Evolutionary conservation across 2,113 vertebrate species (phyloP).

Genomic region (Rattus rattus): DNA sequence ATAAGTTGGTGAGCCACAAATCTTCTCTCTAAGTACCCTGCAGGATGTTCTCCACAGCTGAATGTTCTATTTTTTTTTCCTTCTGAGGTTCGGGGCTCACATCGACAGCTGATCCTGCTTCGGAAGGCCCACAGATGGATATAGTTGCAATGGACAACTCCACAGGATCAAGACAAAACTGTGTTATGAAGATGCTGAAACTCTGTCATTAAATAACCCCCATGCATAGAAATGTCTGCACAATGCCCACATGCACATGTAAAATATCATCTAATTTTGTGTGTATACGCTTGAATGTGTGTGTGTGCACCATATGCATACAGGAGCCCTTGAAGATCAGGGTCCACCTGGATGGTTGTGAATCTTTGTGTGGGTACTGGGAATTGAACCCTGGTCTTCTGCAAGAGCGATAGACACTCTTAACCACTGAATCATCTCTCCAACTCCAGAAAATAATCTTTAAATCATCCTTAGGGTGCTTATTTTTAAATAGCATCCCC

Average conservation of each 20-base stretch:
- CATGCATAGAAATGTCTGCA: background rate
- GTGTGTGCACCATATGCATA: background rate
- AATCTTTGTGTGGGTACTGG: background rate
- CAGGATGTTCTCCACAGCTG: background rate
- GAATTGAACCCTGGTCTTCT: background rate
- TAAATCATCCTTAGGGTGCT: background rate
- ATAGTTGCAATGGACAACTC: background rate
- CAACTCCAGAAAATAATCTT: background rate
- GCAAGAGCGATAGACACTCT: background rate
- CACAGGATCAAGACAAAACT: background rate
- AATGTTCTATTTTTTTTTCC: background rate
- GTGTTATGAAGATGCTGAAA: conserved; percentile 19
- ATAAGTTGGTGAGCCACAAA: background rate
- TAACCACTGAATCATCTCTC: background rate
- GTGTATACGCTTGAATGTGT: too few species aligned
- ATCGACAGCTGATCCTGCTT: background rate
- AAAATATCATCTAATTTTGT: background rate
- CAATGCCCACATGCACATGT: background rate
- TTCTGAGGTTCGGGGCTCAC: background rate
- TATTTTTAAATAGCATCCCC: conserved; percentile 49
- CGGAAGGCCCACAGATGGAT: background rate
- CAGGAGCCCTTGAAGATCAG: too few species aligned
- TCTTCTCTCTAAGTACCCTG: background rate
- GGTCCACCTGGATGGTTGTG: background rate
- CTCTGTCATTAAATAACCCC: background rate